These are phyloP conservation scores for Ephydatia muelleri DNA, from an alignment of 37 sponge, comb jelly and placozoan genomes.

Conservation along the genomic window DNA sequence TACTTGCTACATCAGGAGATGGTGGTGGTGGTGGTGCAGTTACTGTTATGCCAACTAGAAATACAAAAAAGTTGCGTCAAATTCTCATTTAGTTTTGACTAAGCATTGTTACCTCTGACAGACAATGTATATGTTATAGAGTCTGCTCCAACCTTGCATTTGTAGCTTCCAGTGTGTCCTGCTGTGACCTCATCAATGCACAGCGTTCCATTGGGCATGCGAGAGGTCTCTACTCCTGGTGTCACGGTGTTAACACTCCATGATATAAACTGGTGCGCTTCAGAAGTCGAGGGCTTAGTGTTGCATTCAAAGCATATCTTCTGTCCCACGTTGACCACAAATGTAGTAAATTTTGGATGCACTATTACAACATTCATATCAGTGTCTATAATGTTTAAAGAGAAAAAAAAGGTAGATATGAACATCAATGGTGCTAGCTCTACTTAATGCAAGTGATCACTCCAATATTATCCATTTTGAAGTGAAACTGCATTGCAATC, in stretches of 20 bases:
- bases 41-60: conserved; percentile 10
- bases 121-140: not conserved
- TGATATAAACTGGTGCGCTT: not conserved
- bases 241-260: not conserved
- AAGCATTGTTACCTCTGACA: not conserved
- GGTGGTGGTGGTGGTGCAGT: not conserved
- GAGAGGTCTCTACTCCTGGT: not conserved
- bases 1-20: not conserved
- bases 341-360: not conserved
- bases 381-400: not conserved
- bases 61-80: not conserved
- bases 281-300: not conserved
- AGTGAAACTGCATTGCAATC: too few species aligned
- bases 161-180: conserved; percentile 14
- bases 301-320: not conserved
- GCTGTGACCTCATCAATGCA: conserved; percentile 8
- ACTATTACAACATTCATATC: not conserved
- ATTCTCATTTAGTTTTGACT: not conserved
- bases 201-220: conserved; percentile 1
- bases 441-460: too few species aligned
- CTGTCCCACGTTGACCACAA: not conserved
- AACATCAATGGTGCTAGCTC: not conserved
- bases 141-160: not conserved
- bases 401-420: not conserved
- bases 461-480: too few species aligned